A percentile compares a stretch with the other conserved stretches of the same genome.
Evolutionary conservation across 1,140 invertebrate genomes (phyloP).

Genomic region (Periplaneta americana): DNA sequence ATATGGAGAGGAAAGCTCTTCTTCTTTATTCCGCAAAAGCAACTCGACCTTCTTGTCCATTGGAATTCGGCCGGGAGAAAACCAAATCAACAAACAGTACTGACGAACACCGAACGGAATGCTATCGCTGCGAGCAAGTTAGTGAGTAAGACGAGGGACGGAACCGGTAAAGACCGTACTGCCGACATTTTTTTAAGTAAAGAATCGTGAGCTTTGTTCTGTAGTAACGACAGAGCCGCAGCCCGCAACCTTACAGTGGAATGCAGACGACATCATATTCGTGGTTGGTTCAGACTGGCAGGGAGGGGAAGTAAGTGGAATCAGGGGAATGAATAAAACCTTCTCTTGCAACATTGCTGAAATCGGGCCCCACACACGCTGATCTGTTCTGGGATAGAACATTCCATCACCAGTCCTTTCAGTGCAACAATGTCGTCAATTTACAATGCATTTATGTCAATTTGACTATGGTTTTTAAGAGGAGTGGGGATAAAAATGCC

Average conservation of each 20-base stretch:
- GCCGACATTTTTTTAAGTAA: neutral
- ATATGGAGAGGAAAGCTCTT: neutral
- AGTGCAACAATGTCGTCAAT: neutral
- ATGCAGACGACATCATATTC: neutral
- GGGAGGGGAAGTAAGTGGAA: neutral
- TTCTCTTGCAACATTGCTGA: neutral
- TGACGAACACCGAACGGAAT: neutral
- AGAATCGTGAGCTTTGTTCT: neutral
- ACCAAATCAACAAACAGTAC: neutral
- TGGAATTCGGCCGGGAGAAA: neutral
- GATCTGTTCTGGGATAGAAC: neutral
- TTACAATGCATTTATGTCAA: neutral
- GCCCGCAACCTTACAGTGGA: neutral
- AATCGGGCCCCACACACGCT: neutral
- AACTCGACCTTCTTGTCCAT: neutral
- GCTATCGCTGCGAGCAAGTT: neutral
- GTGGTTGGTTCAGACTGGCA: neutral
- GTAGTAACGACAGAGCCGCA: neutral
- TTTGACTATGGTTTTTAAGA: neutral
- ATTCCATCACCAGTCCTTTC: neutral
- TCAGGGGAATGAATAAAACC: neutral
- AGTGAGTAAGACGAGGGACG: too few species aligned
- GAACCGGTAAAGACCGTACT: neutral
- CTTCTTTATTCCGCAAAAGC: neutral
- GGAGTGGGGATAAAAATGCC: neutral